Conservation (phyloP, 2,797 vertebrate species). For the Pelochelys cantorii region DNA sequence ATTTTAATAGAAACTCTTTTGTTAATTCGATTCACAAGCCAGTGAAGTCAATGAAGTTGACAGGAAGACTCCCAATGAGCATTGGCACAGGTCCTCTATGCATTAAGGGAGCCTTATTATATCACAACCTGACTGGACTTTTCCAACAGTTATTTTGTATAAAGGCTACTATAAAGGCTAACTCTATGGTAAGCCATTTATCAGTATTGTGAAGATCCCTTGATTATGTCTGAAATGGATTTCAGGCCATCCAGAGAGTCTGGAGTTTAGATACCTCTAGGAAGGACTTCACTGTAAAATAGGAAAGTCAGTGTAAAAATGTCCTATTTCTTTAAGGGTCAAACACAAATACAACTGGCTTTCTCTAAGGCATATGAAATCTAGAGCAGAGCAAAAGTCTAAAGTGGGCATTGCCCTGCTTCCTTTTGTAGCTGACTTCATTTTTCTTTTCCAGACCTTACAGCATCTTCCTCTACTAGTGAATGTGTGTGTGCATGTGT, state of each 20-base stretch:
- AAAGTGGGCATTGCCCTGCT: background rate
- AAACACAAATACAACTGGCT: background rate
- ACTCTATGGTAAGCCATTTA: background rate
- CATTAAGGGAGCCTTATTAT: background rate
- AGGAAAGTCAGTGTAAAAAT: background rate
- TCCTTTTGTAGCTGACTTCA: no score
- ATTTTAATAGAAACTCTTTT: background rate
- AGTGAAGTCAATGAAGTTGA: background rate
- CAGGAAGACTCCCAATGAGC: background rate
- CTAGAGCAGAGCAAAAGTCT: background rate
- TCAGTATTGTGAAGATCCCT: background rate
- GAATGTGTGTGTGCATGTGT: no score
- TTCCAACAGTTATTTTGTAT: background rate
- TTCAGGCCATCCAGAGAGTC: background rate
- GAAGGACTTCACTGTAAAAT: background rate
- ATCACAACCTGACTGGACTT: background rate
- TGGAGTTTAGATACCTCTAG: background rate
- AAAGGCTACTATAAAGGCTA: background rate
- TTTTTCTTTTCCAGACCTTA: no score
- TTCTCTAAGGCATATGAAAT: background rate
- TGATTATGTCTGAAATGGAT: background rate
- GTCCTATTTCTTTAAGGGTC: background rate
- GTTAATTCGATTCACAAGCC: background rate
- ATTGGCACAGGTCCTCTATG: background rate
- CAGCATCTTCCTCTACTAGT: no score